Percentiles rank a stretch among this genome's conserved stretches.
These are phyloP conservation scores for Sprattus sprattus DNA, from an alignment of 2,113 vertebrate species.

Conservation along the genomic window DNA sequence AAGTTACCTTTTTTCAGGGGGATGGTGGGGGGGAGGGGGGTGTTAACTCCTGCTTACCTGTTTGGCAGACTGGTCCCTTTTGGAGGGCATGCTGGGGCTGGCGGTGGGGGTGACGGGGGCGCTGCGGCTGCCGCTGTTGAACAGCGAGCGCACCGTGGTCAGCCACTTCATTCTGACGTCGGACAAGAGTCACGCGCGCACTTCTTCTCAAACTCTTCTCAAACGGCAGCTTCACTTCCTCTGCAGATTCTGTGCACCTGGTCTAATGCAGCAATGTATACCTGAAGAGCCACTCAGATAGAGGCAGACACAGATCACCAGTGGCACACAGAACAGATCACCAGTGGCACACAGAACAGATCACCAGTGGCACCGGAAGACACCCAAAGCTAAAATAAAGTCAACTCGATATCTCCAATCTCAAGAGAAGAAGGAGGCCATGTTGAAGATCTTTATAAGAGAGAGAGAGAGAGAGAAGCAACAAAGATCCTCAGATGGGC, in stretches of 20 bases:
- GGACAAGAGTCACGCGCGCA: not conserved
- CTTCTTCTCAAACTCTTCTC: not conserved
- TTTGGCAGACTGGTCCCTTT: slow-evolving; percentile 57
- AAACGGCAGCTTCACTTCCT: not conserved
- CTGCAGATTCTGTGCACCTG: not conserved
- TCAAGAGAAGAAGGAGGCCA: not conserved
- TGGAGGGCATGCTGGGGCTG: slow-evolving; percentile 59
- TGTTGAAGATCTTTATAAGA: not conserved
- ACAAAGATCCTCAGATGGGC: not conserved
- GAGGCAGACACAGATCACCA: not conserved
- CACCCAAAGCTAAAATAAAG: not conserved
- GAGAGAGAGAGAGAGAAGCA: not conserved
- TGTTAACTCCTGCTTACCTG: slow-evolving; percentile 63
- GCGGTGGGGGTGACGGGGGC: slow-evolving; percentile 59
- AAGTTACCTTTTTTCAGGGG: not conserved
- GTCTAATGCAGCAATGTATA: not conserved
- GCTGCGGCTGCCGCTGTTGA: slow-evolving; percentile 58
- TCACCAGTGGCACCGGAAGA: not conserved
- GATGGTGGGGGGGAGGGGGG: not conserved
- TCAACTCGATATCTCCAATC: not conserved
- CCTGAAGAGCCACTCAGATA: not conserved
- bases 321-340: too few relatives aligned
- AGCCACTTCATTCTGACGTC: slow-evolving; percentile 66
- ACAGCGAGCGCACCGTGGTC: slow-evolving; percentile 50
- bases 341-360: too few relatives aligned